phyloP scores from a whole-genome alignment of 2,113 vertebrate species.

The Aphyosemion australe region DNA sequence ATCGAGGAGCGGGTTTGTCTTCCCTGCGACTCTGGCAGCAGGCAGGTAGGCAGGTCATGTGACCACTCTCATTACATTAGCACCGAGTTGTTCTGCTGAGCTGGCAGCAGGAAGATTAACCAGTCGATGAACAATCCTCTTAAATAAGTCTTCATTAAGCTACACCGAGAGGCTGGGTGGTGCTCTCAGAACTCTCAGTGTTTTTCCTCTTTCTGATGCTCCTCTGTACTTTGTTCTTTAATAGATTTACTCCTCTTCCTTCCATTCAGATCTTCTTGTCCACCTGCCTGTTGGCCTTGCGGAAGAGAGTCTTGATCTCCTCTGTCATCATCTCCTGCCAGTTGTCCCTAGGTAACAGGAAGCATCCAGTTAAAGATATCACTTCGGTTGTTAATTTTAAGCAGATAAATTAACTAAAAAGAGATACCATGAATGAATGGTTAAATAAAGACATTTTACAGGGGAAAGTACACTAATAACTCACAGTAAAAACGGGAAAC shows the following conservation, averaged over 20 bases:
- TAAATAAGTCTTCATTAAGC: constrained; percentile 79
- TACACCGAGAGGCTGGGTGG: constrained; percentile 57
- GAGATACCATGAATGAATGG: neutral
- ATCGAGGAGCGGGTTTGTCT: constrained; percentile 31
- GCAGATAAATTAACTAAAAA: neutral
- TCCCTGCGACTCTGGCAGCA: constrained; percentile 41
- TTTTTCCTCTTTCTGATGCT: constrained; percentile 17
- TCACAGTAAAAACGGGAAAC: constrained; percentile 14
- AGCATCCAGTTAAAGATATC: constrained; percentile 12
- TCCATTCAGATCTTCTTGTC: constrained; percentile 73
- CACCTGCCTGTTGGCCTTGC: constrained; percentile 75
- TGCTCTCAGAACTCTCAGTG: constrained; percentile 38
- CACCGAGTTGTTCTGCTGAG: constrained; percentile 74
- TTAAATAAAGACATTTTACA: neutral
- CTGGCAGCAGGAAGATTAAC: constrained; percentile 78
- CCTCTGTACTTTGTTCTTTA: constrained; percentile 9
- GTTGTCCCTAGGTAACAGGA: constrained; percentile 75
- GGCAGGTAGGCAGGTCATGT: constrained; percentile 41
- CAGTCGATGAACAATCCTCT: constrained; percentile 78
- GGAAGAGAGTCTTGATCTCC: constrained; percentile 87
- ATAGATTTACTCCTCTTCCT: constrained; percentile 21
- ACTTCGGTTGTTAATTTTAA: neutral
- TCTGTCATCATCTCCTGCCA: constrained; percentile 85
- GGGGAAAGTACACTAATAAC: neutral
- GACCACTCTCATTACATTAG: constrained; percentile 77